Evolutionary conservation across 2,113 vertebrate species (phyloP), one percentile per base, ranked within the genome.

Genomic region (Gnathonemus echidnorhynchus): DNA sequence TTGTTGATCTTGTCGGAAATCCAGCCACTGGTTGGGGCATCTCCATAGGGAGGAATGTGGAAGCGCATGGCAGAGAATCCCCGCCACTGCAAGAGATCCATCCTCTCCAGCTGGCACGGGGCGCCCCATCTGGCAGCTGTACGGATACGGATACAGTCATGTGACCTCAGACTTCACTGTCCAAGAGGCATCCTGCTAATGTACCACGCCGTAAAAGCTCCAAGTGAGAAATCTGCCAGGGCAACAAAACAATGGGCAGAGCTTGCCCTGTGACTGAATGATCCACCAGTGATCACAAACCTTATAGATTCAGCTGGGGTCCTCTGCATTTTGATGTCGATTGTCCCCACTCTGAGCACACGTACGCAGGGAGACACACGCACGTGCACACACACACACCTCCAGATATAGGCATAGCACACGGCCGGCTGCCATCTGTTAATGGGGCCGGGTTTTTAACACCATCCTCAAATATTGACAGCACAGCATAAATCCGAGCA

Each of bases 391-490:
- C 87, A 49, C 66, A 90, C 39, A 88, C 89, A 88, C 90, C n/a
- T 35, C 24, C 17, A 4, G 24, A 74, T 35, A 86, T 45, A 62
- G 88, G 77, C 90, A 90, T 35, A 89, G 89, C 31, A 85, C 46
- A 39, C 21, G 35, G 87, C 62, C 56, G n/a, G 74, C 27, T 11
- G 77, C 84, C 90, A 70, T 91, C 91, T 90, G 90, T 74, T 89
- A 58, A 4, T 4, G 21, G 86, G 50, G 50, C 52, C 5, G 58
- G 70, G 83, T 48, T 48, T 62, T 39, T 19, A 88, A 85, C 84
- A 46, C 49, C 21, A 39, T 88, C 19, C 58, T 89, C 58, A 77
- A 62, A 53, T 53, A 87, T 91, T 89, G 86, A 74, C 90, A 89
- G 85, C 83, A 87, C 52, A 66, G n/a, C 74, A n/a, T 50, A 74